Conservation (phyloP, 2,113 vertebrate genomes). For the Corynorhinus townsendii region DNA sequence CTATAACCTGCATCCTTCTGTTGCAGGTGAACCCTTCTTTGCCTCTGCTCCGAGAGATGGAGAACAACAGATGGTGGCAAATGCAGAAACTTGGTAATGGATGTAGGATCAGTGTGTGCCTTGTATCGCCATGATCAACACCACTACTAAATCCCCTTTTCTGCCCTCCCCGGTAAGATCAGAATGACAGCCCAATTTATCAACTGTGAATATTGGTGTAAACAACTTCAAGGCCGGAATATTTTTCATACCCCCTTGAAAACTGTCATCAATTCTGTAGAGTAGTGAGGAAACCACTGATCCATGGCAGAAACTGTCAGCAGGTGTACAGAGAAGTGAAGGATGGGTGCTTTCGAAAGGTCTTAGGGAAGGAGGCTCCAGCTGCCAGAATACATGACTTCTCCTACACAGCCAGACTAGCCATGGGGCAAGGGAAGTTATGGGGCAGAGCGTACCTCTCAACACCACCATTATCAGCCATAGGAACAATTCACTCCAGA, state of each 20-base stretch:
- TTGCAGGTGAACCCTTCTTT: not conserved
- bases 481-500: constrained; percentile 41
- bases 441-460: not conserved
- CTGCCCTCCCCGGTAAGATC: constrained; percentile 49
- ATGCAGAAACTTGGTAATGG: not conserved
- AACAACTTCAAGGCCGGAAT: constrained; percentile 63
- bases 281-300: constrained; percentile 63
- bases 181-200: constrained; percentile 66
- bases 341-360: constrained; percentile 32
- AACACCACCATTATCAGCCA: constrained; percentile 48
- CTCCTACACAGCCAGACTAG: constrained; percentile 30
- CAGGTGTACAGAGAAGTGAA: constrained; percentile 63
- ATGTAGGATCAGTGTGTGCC: not conserved
- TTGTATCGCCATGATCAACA: constrained; percentile 52
- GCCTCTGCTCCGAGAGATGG: constrained; percentile 39
- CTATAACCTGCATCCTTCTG: not conserved
- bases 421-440: accelerated
- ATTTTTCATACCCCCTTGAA: constrained; percentile 67
- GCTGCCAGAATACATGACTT: constrained; percentile 62
- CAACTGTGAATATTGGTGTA: constrained; percentile 59
- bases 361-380: constrained; percentile 43
- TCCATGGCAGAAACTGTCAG: constrained; percentile 69
- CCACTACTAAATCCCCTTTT: constrained; percentile 63
- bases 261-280: constrained; percentile 65
- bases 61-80: constrained; percentile 53